Percentiles rank a stretch among this genome's conserved stretches.
Conservation (phyloP, 2,888 invertebrate species). For the Apamea anceps region DNA sequence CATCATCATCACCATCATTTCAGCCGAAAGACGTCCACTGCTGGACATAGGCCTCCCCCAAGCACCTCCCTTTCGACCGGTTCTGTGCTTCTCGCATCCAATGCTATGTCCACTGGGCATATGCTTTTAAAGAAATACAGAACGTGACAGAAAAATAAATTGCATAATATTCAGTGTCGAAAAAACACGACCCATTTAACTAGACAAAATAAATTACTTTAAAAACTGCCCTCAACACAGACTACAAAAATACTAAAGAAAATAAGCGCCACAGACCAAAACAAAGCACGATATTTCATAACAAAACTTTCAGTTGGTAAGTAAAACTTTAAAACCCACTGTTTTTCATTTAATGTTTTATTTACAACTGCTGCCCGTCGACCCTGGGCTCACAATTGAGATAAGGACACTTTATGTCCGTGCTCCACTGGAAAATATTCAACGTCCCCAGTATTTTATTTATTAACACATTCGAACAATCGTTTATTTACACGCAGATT, state of each 20-base stretch:
- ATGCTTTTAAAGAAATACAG: background rate
- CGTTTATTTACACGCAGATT: conserved; percentile 30
- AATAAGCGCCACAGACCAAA: conserved; percentile 21
- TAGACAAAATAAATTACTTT: conserved; percentile 7
- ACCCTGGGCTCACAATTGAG: conserved; percentile 11
- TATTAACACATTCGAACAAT: conserved; percentile 35
- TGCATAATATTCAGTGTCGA: background rate
- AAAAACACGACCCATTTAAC: background rate
- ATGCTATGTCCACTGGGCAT: background rate
- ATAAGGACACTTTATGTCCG: conserved; percentile 40
- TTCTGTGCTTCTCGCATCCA: too few relatives aligned
- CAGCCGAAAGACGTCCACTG: too few relatives aligned
- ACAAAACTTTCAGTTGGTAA: conserved; percentile 24
- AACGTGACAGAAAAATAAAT: background rate
- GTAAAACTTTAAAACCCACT: conserved; percentile 32
- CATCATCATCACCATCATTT: too few relatives aligned
- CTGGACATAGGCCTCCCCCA: too few relatives aligned
- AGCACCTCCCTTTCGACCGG: too few relatives aligned
- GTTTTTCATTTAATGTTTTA: conserved; percentile 48
- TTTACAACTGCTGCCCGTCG: conserved; percentile 28
- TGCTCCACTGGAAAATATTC: conserved; percentile 14
- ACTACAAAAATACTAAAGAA: conserved; percentile 16
- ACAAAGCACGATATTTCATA: conserved; percentile 40
- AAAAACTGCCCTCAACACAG: background rate
- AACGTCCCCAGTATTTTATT: conserved; percentile 25